phyloP scores from a whole-genome alignment of 2,888 invertebrate genomes.

The Hirtodrosophila trivittata region DNA sequence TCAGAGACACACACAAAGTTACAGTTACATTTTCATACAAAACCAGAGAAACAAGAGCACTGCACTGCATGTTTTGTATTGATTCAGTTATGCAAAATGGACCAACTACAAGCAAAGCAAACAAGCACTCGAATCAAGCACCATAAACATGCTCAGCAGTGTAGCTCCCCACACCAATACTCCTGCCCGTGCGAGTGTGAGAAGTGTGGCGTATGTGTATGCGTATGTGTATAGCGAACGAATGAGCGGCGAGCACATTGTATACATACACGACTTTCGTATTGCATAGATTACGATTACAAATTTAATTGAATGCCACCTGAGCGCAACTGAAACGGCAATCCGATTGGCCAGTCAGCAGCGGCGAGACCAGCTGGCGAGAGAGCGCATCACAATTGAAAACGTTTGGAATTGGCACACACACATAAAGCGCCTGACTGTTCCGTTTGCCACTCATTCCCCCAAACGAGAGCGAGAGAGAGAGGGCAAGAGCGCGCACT shows the following conservation, averaged over 20 bases:
- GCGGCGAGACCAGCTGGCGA: conserved; percentile 29
- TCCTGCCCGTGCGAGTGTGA: conserved; percentile 16
- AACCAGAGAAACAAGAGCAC: conserved; percentile 26
- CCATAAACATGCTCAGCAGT: conserved; percentile 42
- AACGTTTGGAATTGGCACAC: conserved; percentile 44
- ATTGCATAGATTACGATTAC: conserved; percentile 73
- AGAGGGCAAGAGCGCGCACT: conserved; percentile 1
- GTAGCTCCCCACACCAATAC: conserved; percentile 23
- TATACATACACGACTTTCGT: conserved; percentile 51
- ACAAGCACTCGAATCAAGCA: conserved; percentile 32
- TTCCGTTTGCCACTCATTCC: conserved; percentile 37
- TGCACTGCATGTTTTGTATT: conserved; percentile 36
- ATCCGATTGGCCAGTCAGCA: conserved; percentile 73
- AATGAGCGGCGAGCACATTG: conserved; percentile 60
- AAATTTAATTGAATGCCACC: conserved; percentile 77
- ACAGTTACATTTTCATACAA: too few species aligned
- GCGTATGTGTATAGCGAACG: conserved; percentile 47
- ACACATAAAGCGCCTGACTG: conserved; percentile 11
- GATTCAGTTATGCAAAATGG: conserved; percentile 20
- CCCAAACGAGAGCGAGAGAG: too few species aligned
- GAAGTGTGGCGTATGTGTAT: conserved; percentile 12
- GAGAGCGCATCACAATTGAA: conserved; percentile 28
- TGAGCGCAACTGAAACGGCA: conserved; percentile 61
- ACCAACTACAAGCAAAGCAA: conserved; percentile 13
- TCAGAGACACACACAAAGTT: conserved; percentile 5